Evolutionary conservation across 2,113 vertebrate genomes (phyloP).

Genomic region (Tamias sibiricus): DNA sequence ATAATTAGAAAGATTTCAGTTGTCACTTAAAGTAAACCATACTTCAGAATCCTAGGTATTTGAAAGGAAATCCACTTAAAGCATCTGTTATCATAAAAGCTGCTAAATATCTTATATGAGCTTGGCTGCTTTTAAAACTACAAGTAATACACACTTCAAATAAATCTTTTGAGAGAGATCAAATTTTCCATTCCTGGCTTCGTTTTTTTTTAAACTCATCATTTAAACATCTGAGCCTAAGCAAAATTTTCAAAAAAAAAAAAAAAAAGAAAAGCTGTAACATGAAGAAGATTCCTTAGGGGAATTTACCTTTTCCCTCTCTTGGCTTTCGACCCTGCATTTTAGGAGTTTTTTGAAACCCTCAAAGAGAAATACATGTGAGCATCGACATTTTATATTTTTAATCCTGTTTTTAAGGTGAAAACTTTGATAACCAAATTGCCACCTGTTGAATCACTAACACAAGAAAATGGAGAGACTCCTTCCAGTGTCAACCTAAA

Average conservation of each 20-base stretch:
- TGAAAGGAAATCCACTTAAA: slow-evolving; percentile 31
- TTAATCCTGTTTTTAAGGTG: slow-evolving; percentile 42
- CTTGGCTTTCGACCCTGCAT: not conserved
- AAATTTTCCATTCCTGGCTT: slow-evolving; percentile 29
- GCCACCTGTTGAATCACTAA: not conserved
- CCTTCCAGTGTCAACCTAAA: not conserved
- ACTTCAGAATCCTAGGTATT: not conserved
- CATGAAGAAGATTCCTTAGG: not conserved
- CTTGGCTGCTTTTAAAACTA: slow-evolving; percentile 43
- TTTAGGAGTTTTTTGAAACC: slow-evolving; percentile 14
- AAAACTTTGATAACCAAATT: not conserved
- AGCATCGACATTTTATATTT: slow-evolving; percentile 33
- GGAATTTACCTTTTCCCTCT: not conserved
- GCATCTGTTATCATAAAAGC: not conserved
- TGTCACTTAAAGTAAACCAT: not conserved
- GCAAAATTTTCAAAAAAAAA: not conserved
- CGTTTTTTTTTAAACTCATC: not conserved
- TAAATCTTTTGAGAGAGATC: slow-evolving; percentile 20
- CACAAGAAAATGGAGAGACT: not conserved
- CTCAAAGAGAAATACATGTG: not conserved
- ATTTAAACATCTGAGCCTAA: slow-evolving; percentile 42
- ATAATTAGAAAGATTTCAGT: not conserved
- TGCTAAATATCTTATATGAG: slow-evolving; percentile 37
- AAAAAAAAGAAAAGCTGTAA: no score
- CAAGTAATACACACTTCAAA: not conserved